phyloP scores from a whole-genome alignment of 2,113 vertebrate species.

The Polypterus bichir region DNA sequence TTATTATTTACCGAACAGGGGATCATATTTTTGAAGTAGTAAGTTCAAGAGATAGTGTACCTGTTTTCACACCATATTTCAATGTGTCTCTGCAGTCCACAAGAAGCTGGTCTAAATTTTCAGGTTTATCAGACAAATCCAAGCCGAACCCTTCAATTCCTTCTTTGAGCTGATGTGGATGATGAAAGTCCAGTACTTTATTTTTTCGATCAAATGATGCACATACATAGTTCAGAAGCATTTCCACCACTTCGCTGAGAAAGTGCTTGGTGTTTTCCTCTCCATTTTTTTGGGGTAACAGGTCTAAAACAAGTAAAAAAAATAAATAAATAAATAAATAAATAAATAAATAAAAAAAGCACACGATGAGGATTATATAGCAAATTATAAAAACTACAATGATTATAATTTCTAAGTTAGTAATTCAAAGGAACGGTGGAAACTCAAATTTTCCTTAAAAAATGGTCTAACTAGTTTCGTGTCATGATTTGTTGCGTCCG shows the following conservation, averaged over 20 bases:
- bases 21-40: not conserved
- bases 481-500: too few relatives aligned
- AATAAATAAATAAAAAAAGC: not conserved
- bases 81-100: conserved; percentile 43
- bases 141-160: conserved; percentile 46
- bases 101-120: conserved; percentile 43
- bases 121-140: conserved; percentile 35
- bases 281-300: conserved; percentile 36
- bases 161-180: conserved; percentile 46
- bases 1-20: not conserved
- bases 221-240: conserved; percentile 41
- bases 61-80: conserved; percentile 53
- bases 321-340: not conserved
- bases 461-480: too few relatives aligned
- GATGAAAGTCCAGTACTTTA: conserved; percentile 53
- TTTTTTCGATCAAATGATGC: conserved; percentile 36
- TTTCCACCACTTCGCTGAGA: conserved; percentile 40
- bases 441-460: not conserved
- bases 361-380: not conserved
- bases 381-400: not conserved
- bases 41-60: conserved; percentile 11
- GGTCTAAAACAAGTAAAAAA: conserved; percentile 22
- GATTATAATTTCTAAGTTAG: not conserved
- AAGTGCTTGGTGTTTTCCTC: conserved; percentile 32
- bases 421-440: not conserved